Evolutionary conservation across 2,113 vertebrate species (phyloP).

Genomic region (Leptosomus discolor): DNA sequence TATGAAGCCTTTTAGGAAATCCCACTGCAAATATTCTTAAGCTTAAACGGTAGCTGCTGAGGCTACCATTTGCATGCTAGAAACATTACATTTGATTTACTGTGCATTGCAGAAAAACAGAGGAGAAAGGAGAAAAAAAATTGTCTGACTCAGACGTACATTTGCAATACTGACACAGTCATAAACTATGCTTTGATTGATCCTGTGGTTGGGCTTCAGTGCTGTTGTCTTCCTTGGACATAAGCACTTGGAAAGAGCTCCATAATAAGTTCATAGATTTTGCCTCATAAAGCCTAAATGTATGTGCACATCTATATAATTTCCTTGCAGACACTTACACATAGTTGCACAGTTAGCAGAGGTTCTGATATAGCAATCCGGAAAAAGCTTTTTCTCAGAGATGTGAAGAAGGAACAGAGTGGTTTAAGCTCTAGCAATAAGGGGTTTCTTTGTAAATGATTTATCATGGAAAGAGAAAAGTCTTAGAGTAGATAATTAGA

Average conservation of each 20-base stretch:
- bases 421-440: neutral
- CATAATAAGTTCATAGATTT: neutral
- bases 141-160: neutral
- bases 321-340: neutral
- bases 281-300: neutral
- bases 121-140: neutral
- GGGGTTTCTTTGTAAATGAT: neutral
- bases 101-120: neutral
- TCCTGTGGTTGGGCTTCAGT: neutral
- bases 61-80: neutral
- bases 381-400: neutral
- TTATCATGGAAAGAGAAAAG: neutral
- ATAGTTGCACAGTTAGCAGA: neutral
- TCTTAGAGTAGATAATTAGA: neutral
- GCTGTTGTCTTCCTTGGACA: neutral
- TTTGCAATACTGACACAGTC: neutral
- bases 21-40: neutral
- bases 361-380: neutral
- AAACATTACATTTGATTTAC: neutral
- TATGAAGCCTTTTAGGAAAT: conserved; percentile 38
- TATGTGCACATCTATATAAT: neutral
- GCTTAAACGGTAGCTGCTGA: neutral
- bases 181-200: neutral
- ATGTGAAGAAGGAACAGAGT: neutral
- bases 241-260: neutral